A percentile compares a stretch with the other conserved stretches of the same genome.
Evolutionary conservation across 2,113 vertebrate species (phyloP).

Genomic region (Uropsilus gracilis): DNA sequence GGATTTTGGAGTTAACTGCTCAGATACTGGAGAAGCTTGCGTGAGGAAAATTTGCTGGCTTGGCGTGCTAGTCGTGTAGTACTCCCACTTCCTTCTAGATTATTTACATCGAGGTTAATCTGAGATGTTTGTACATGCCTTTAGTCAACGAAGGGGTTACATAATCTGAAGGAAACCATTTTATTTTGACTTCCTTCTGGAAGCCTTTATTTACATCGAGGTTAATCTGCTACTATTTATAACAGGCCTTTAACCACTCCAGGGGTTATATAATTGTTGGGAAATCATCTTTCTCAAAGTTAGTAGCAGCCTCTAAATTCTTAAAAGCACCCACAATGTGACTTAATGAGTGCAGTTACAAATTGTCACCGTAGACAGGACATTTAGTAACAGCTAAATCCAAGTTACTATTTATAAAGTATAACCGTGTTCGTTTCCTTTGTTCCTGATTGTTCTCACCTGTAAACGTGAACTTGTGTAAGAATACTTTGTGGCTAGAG

Average conservation of each 20-base stretch:
- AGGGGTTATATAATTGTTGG: not conserved
- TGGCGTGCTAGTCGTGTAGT: not conserved
- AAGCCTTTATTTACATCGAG: not conserved
- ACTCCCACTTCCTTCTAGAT: not conserved
- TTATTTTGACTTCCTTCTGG: not conserved
- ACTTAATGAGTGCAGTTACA: not conserved
- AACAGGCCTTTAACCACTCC: not conserved
- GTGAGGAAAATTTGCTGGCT: not conserved
- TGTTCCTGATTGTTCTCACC: not conserved
- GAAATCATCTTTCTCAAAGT: not conserved
- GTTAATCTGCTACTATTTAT: not conserved
- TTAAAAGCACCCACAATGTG: not conserved
- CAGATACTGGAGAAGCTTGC: not conserved
- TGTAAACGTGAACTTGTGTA: not conserved
- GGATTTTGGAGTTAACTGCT: not conserved
- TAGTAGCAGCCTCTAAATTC: not conserved
- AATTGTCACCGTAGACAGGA: not conserved
- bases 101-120: conserved; percentile 1
- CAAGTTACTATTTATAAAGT: not conserved
- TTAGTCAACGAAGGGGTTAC: not conserved
- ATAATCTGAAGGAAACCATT: conserved; percentile 13
- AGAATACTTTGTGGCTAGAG: not conserved
- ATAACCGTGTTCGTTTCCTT: conserved; percentile 9
- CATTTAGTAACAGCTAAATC: not conserved
- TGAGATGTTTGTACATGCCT: not conserved